Base-by-base conservation (phyloP, 1,140 invertebrate species). In the Leptopilina boulardi region DNA sequence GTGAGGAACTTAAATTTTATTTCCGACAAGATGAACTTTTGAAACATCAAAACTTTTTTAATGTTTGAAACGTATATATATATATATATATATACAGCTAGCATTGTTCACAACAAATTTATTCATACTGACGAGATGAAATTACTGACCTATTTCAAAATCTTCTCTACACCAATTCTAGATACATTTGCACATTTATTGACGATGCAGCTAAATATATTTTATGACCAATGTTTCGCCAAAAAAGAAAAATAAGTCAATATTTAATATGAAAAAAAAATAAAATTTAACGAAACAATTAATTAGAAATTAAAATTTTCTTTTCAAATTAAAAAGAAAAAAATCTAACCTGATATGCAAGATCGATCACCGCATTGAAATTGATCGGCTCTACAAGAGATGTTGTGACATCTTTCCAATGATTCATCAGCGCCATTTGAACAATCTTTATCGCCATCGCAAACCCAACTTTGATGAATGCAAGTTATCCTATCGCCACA, bases 401-500 rank as follows among this genome's bases (percentile, higher is more conserved):
- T 89, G 91, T 97, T 94, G 77, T 93, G 91, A 87, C 96, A 97
- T 72, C 93, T 89, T 74, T 92, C 89, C 0, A 92, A 88, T 0
- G 92, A 92, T 87, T 98, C 97, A 84, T 98, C 97, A 0, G 93
- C 94, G 11, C 95, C 96, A 84, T 97, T 96, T 0, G 95, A 93
- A 86, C 97, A 98, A 87, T 98, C 97, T 8, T 92, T 92, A 82
- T 96, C 95, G 0, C 96, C 96, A 85, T 98, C 97, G 87, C 97
- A 98, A 0, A 97, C 91, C 96, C 96, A 97, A 19, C 92, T 94
- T 73, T 93, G 93, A 84, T 97, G 95, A 41, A 99, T 95, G 89
- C 98, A 99, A 34, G 96, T 96, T 59, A 97, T 92, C 42, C 93
- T 92, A 89, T 97, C 96, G 9, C 93, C 94, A 89, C 98, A 99